Evolutionary conservation across 2,888 invertebrate species (phyloP), one percentile per base, ranked within the genome.

Genomic region (Oscheius onirici): DNA sequence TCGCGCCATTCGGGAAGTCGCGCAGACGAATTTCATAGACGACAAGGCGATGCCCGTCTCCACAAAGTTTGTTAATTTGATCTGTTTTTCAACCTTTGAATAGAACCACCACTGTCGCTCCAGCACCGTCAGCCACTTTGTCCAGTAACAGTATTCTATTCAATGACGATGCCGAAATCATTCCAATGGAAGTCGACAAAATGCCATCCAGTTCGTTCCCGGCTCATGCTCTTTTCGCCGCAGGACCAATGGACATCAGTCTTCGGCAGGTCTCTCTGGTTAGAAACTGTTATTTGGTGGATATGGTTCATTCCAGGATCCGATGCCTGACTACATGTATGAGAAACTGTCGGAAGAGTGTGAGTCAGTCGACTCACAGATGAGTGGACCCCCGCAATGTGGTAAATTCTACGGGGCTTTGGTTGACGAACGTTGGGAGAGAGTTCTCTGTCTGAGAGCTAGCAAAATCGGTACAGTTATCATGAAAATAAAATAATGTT

Each of bases 251-350:
- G 0, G 81, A 82, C 46, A 78, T 82, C 28, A 78, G 78, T 17
- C 49, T 82, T n/a, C 63, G 80, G 49, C 80, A 79, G 66, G 67
- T 78, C 1, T 79, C 78, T n/a, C 67, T 82, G 41, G 78, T 75
- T 26, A 1, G 69, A 55, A 22, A 22, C 8, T 20, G 8, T 10
- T 46, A 46, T 15, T 22, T 43, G n/a, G 22, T 17, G 10, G 11
- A 22, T n/a, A n/a, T 3, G 3, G 8, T 28, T 28, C 26, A 15
- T 26, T 76, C 43, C 57, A 78, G 79, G 83, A 81, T 41, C 83
- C 83, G 11, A 83, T 83, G 80, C 81, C 83, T 11, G 83, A 83
- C 54, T 83, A 83, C 67, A 80, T 83, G 77, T 83, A 83, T 49
- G 69, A 73, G 0, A 75, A 79, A 34, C 58, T 83, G 49, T 72